Percentiles rank a stretch among this genome's conserved stretches.
These are phyloP conservation scores for Myopa testacea DNA, from an alignment of 2,888 invertebrate species.

Conservation along the genomic window DNA sequence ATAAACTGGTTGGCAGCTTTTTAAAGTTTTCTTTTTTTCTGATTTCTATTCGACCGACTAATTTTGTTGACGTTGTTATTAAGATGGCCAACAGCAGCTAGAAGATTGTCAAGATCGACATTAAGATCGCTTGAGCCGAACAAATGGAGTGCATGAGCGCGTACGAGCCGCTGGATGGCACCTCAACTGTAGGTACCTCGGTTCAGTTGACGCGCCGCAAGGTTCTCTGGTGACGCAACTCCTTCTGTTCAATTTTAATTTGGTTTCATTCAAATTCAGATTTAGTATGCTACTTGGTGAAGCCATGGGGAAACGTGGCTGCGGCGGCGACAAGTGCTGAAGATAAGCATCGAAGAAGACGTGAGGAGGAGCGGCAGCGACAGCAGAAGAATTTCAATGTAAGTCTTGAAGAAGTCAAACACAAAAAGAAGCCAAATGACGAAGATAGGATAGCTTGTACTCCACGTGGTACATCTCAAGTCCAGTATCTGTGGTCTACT, in stretches of 20 bases:
- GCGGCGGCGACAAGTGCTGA: not conserved
- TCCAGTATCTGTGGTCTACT: too few relatives aligned
- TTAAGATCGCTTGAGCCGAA: constrained; percentile 17
- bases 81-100: constrained; percentile 32
- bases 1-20: not conserved
- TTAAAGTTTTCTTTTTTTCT: not conserved
- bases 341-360: constrained; percentile 2
- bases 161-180: constrained; percentile 3
- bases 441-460: too few relatives aligned
- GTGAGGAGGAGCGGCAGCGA: not conserved
- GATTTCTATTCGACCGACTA: not conserved
- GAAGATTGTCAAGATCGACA: constrained; percentile 25
- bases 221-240: not conserved
- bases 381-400: constrained; percentile 8
- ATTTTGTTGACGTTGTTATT: constrained; percentile 3
- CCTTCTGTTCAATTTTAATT: constrained; percentile 21
- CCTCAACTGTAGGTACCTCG: constrained; percentile 10
- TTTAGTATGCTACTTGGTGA: not conserved
- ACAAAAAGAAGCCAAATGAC: not conserved
- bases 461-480: too few relatives aligned
- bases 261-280: constrained; percentile 24
- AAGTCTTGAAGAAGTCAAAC: not conserved
- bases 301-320: not conserved
- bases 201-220: not conserved
- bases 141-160: not conserved